A percentile compares a stretch with the other conserved stretches of the same genome.
These are phyloP conservation scores for Latrodectus hesperus DNA, from an alignment of 2,888 invertebrate genomes.

Conservation along the genomic window DNA sequence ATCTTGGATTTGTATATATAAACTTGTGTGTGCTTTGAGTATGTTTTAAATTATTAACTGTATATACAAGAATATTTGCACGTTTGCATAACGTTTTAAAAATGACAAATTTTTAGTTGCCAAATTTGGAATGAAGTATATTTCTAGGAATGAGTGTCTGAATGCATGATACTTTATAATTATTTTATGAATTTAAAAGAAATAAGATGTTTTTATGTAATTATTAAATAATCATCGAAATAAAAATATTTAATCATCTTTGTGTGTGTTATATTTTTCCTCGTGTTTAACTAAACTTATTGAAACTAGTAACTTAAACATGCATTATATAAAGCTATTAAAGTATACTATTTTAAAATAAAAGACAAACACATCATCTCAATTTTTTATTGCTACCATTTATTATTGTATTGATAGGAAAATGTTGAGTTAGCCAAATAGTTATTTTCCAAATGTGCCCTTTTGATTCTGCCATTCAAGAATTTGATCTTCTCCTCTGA, in stretches of 20 bases:
- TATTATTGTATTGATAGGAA: no score
- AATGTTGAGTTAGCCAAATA: no score
- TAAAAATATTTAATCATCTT: constrained; percentile 50
- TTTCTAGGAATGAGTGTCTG: constrained; percentile 66
- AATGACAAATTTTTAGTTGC: constrained; percentile 62
- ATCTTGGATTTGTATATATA: constrained; percentile 3
- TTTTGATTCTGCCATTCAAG: no score
- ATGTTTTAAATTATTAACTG: constrained; percentile 66
- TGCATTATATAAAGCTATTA: no score
- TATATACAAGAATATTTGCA: constrained; percentile 57
- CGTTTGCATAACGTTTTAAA: constrained; percentile 61
- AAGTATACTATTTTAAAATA: no score
- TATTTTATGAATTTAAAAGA: constrained; percentile 65
- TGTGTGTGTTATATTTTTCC: background rate
- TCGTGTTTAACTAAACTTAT: no score
- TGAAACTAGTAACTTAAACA: no score
- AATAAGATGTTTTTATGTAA: constrained; percentile 64
- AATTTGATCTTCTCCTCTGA: no score
- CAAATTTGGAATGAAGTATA: constrained; percentile 68
- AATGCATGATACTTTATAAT: constrained; percentile 68
- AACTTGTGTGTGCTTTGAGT: constrained; percentile 29
- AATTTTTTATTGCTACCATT: no score
- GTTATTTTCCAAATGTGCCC: no score
- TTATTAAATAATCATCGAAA: constrained; percentile 60
- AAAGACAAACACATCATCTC: no score